Evolutionary conservation across 2,113 vertebrate genomes (phyloP), one percentile per base, ranked within the genome.

Genomic region (Hoplias malabaricus): DNA sequence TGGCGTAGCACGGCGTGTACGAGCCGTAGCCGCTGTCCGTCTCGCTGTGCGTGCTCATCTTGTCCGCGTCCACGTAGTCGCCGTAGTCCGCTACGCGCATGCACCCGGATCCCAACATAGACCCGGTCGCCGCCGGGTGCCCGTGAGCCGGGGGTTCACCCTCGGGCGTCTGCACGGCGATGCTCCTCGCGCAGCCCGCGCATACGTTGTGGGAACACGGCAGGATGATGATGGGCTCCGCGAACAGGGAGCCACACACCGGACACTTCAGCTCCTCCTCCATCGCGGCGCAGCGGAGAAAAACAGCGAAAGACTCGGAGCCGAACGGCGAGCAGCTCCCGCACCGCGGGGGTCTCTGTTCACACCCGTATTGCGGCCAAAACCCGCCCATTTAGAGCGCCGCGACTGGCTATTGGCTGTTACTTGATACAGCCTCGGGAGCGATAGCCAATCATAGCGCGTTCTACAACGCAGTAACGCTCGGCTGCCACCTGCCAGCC

Each of bases 1-100:
- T 97, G 65, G 96, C 94, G 89, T n/a, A n/a, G n/a, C 95, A 96
- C 46, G 96, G 96, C 0, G 96, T 95, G 92, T 95, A 98, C 63
- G 97, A 98, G 43, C 97, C 97, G 81, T 98, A 98, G 19, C 97
- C 97, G 90, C 97, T 98, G 93, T 98, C 97, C 40, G 96, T 95
- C 91, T 98, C 97, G 84, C 96, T 97, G 88, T 96, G 93, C 87
- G 96, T 85, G 73, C 96, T 98, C 92, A 98, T 94, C 86, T 97
- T 98, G 89, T 98, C 96, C 84, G 94, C 89, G 83, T 94, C 93
- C 86, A 92, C 82, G 85, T 92, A 93, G 82, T 94, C 93, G 82
- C 93, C 93, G 73, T 93, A 94, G 83, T 92, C 92, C 31, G 94
- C n/a, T n/a, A n/a, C n/a, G n/a, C n/a, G n/a, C n/a, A n/a, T n/a